Percentiles rank a stretch among this genome's conserved stretches.
Evolutionary conservation across 2,888 invertebrate species (phyloP).

Genomic region (Julus scandinavius): DNA sequence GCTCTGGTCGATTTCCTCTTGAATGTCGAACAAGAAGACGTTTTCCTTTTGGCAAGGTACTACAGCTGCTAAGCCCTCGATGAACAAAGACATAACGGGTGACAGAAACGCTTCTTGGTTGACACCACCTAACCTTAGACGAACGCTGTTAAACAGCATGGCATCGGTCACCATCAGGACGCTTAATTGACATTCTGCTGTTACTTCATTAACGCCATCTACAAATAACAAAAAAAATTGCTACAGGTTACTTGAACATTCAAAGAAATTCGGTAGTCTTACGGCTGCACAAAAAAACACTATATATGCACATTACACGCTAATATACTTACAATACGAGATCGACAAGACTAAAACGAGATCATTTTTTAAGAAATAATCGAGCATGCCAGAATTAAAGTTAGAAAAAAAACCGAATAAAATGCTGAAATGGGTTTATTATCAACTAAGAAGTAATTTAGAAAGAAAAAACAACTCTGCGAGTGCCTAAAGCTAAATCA

Average conservation of each 20-base stretch:
- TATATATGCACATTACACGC: too few species aligned
- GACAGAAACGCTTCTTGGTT: conserved; percentile 91
- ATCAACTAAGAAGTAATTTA: not conserved
- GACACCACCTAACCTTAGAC: conserved; percentile 92
- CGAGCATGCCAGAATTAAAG: too few species aligned
- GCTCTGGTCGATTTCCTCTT: conserved; percentile 71
- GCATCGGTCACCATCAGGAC: conserved; percentile 92
- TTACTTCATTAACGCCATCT: conserved; percentile 94
- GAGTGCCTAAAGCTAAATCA: not conserved
- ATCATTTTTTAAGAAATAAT: too few species aligned
- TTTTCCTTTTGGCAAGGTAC: conserved; percentile 92
- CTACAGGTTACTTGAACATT: not conserved
- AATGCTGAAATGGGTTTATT: not conserved
- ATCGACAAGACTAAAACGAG: too few species aligned
- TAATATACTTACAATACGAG: too few species aligned
- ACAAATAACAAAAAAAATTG: conserved; percentile 60
- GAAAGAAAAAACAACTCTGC: not conserved
- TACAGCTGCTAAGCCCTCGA: conserved; percentile 90
- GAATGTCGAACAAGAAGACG: conserved; percentile 88
- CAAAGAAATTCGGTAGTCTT: too few species aligned
- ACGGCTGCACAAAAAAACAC: too few species aligned
- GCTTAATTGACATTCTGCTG: conserved; percentile 89
- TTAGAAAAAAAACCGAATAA: too few species aligned
- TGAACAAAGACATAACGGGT: conserved; percentile 84
- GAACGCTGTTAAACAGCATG: conserved; percentile 94